Conservation (phyloP, 2,888 invertebrate species). For the Malthinus seriepunctatus region DNA sequence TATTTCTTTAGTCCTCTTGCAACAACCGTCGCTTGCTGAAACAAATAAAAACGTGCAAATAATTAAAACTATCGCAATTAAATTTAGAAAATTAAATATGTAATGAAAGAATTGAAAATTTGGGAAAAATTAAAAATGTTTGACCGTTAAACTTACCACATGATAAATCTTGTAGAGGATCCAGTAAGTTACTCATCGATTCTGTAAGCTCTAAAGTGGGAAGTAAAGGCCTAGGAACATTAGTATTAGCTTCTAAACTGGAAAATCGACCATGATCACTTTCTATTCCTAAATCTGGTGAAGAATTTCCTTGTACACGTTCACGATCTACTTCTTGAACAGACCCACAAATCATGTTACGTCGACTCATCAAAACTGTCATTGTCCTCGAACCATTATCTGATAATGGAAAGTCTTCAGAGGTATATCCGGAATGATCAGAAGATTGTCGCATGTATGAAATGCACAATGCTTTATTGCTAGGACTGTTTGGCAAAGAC, state of each 20-base stretch:
- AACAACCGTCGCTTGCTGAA: conserved; percentile 46
- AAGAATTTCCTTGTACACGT: conserved; percentile 59
- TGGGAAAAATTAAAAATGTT: neutral
- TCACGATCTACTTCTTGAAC: conserved; percentile 40
- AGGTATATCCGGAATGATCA: conserved; percentile 55
- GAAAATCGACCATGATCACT: conserved; percentile 73
- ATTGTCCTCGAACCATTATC: conserved; percentile 26
- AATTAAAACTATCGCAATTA: neutral
- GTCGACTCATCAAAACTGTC: neutral
- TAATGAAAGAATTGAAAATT: neutral
- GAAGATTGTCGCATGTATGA: conserved; percentile 42
- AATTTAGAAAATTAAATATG: neutral
- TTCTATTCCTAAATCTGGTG: conserved; percentile 89
- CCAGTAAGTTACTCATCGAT: conserved; percentile 51
- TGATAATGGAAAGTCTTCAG: conserved; percentile 50
- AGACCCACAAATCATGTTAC: conserved; percentile 6
- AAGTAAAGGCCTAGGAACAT: conserved; percentile 52
- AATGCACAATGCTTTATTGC: conserved; percentile 19
- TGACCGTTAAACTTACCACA: conserved; percentile 48
- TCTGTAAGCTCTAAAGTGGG: conserved; percentile 56
- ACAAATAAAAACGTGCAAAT: conserved; percentile 9
- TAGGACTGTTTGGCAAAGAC: conserved; percentile 34
- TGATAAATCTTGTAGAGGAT: conserved; percentile 35
- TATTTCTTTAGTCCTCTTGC: conserved; percentile 44
- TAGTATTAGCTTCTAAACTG: conserved; percentile 64